phyloP scores from a whole-genome alignment of 2,113 vertebrate species.

The Mustela lutreola region DNA sequence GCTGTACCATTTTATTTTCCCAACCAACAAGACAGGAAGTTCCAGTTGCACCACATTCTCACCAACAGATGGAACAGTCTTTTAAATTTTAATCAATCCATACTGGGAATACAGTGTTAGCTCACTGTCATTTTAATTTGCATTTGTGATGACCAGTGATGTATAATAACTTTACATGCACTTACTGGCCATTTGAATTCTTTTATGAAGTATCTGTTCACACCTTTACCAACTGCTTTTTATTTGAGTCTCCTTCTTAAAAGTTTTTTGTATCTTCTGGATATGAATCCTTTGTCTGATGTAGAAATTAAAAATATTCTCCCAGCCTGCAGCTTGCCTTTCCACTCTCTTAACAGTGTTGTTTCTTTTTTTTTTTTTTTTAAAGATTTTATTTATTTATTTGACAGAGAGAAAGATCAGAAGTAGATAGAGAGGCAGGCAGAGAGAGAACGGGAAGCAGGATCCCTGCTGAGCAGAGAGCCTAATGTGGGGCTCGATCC shows the following conservation, averaged over 20 bases:
- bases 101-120: not conserved
- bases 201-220: constrained; percentile 30
- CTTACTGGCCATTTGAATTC: not conserved
- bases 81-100: not conserved
- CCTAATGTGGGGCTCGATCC: too few species aligned
- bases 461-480: too few species aligned
- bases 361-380: not conserved
- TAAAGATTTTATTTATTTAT: too few species aligned
- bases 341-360: not conserved
- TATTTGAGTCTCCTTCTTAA: not conserved
- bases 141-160: not conserved
- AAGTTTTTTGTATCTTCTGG: not conserved
- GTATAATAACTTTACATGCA: not conserved
- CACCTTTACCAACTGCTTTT: not conserved
- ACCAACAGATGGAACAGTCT: not conserved
- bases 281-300: not conserved
- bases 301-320: not conserved
- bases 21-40: not conserved
- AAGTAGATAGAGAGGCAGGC: too few species aligned
- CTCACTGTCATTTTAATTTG: not conserved
- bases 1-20: not conserved
- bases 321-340: not conserved
- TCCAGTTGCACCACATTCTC: not conserved
- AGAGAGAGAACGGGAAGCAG: too few species aligned
- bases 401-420: too few species aligned